A percentile compares a stretch with the other conserved stretches of the same genome.
Evolutionary conservation across 1,140 invertebrate species (phyloP).

Genomic region (Lepidurus couesii): DNA sequence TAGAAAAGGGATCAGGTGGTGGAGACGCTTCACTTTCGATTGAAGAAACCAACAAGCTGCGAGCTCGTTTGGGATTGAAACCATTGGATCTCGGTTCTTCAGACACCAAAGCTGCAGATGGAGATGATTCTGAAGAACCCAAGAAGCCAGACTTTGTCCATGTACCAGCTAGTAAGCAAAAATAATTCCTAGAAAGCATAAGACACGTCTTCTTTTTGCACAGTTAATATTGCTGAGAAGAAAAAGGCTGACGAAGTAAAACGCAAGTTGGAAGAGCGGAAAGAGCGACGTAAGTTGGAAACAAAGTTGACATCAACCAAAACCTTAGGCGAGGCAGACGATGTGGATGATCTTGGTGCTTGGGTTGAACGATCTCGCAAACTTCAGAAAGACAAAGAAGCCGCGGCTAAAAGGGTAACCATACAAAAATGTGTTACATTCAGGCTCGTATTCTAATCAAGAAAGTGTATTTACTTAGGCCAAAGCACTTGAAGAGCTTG

Average conservation of each 20-base stretch:
- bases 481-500: constrained; percentile 88
- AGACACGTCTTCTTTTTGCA: constrained; percentile 25
- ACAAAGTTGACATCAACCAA: constrained; percentile 62
- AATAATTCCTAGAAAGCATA: background rate
- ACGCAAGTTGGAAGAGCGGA: constrained; percentile 66
- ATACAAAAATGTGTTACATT: constrained; percentile 37
- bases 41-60: constrained; percentile 83
- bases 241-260: constrained; percentile 72
- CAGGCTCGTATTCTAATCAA: background rate
- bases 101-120: constrained; percentile 43
- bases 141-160: constrained; percentile 85
- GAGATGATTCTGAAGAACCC: constrained; percentile 37
- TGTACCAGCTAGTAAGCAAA: constrained; percentile 63
- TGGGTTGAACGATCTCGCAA: constrained; percentile 81
- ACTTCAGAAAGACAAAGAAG: constrained; percentile 70
- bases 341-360: constrained; percentile 57
- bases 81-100: constrained; percentile 68
- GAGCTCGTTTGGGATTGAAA: constrained; percentile 88
- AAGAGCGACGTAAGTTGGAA: constrained; percentile 75
- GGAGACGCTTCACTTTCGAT: constrained; percentile 60
- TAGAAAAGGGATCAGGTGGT: constrained; percentile 30
- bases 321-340: constrained; percentile 65
- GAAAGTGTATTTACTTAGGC: constrained; percentile 41
- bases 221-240: constrained; percentile 67
- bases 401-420: constrained; percentile 74